These are phyloP conservation scores for Semnornis frantzii DNA, from an alignment of 2,113 vertebrate genomes.

Conservation along the genomic window DNA sequence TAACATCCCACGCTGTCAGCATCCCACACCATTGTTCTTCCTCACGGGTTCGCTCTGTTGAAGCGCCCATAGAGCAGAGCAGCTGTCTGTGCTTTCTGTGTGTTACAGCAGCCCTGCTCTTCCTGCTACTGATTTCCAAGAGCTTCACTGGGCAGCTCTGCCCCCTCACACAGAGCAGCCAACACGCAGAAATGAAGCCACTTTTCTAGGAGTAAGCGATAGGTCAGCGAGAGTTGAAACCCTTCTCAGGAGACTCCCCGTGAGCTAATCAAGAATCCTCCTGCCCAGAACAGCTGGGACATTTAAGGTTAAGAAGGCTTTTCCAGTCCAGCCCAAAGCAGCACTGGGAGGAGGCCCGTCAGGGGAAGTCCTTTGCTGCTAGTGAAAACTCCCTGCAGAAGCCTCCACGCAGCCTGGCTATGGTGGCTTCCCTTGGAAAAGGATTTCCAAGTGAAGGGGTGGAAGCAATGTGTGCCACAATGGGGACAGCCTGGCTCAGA, in stretches of 20 bases:
- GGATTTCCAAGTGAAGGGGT: not conserved
- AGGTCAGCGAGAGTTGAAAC: slow-evolving; percentile 44
- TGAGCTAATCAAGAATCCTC: slow-evolving; percentile 40
- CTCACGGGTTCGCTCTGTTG: not conserved
- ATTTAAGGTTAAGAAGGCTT: not conserved
- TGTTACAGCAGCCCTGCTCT: not conserved
- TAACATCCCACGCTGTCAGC: not conserved
- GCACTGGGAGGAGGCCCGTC: not conserved
- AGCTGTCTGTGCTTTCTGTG: not conserved
- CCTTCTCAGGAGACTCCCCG: slow-evolving; percentile 33
- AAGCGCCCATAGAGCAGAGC: not conserved
- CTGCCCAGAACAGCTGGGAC: slow-evolving; percentile 31
- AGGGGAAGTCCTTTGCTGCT: not conserved
- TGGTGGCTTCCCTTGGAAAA: not conserved
- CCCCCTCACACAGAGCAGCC: not conserved
- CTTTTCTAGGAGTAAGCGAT: not conserved
- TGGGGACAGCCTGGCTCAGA: not conserved
- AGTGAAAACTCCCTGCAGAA: not conserved
- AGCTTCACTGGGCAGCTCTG: not conserved
- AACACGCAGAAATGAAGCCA: rapidly evolving
- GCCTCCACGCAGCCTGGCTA: not conserved
- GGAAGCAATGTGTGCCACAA: rapidly evolving
- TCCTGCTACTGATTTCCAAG: not conserved
- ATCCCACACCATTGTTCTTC: not conserved
- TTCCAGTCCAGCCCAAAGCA: not conserved